These are phyloP conservation scores for Rattus rattus DNA, from an alignment of 2,113 vertebrate genomes.

Conservation along the genomic window DNA sequence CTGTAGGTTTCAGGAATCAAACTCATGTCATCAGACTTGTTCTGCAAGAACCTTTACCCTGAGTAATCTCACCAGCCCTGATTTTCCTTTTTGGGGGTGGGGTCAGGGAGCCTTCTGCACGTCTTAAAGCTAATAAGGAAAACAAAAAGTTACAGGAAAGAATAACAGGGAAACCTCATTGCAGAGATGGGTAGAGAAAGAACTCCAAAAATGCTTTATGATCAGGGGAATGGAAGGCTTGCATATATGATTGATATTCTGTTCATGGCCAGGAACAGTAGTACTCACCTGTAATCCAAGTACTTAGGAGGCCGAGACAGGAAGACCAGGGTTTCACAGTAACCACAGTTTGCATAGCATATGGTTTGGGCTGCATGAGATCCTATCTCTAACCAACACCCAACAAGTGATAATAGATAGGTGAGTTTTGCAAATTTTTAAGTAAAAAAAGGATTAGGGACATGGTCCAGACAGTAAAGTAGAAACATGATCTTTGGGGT, in stretches of 20 bases:
- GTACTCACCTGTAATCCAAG: neutral
- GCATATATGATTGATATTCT: neutral
- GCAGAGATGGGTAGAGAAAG: neutral
- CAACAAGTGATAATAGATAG: neutral
- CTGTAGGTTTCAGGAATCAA: neutral
- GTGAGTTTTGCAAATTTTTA: too few relatives aligned
- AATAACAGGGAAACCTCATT: neutral
- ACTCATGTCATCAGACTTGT: too few relatives aligned
- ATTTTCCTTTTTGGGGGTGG: neutral
- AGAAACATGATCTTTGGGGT: neutral
- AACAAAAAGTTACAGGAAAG: conserved; percentile 15
- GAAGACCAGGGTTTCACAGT: neutral
- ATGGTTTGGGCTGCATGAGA: neutral
- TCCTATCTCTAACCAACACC: neutral
- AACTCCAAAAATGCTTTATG: neutral
- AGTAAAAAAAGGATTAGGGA: neutral
- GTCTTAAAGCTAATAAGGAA: neutral
- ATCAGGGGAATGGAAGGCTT: neutral
- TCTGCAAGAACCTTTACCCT: neutral
- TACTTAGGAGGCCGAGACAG: neutral
- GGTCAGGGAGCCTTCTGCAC: neutral
- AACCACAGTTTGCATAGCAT: neutral
- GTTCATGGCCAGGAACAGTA: neutral
- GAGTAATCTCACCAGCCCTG: neutral
- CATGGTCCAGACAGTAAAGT: neutral